Evolutionary conservation across 2,113 vertebrate genomes (phyloP).

Genomic region (Vicugna pacos): DNA sequence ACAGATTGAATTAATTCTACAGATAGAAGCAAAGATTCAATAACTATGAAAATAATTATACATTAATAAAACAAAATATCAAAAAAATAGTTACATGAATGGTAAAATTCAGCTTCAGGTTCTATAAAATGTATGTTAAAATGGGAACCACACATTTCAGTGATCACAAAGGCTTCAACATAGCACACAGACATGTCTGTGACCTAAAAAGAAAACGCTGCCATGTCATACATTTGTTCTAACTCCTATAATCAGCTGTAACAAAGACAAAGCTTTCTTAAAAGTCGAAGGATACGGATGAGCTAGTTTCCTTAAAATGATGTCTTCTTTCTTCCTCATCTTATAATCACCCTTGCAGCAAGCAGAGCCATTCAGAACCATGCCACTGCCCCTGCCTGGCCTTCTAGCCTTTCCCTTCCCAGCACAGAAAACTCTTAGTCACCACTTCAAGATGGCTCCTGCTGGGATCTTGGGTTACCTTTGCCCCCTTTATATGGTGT

Average conservation of each 20-base stretch:
- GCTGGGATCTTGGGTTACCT: not conserved
- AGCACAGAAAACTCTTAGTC: not conserved
- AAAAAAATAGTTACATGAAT: not conserved
- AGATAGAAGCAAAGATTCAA: constrained; percentile 30
- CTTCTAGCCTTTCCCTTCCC: not conserved
- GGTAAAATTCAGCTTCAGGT: not conserved
- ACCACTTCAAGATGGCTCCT: not conserved
- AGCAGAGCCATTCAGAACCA: not conserved
- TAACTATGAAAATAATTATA: not conserved
- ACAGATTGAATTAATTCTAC: constrained; percentile 15
- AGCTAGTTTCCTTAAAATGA: not conserved
- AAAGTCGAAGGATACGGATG: not conserved
- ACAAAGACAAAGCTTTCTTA: not conserved
- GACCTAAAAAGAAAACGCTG: not conserved
- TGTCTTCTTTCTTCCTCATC: not conserved
- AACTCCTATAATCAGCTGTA: not conserved
- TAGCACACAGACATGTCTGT: not conserved
- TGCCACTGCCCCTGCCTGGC: not conserved
- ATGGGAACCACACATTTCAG: not conserved
- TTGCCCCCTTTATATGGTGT: not conserved
- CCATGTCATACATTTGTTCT: not conserved
- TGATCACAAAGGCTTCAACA: not conserved
- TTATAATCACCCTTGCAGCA: not conserved
- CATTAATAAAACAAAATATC: not conserved
- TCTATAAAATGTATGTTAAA: not conserved